These are phyloP conservation scores for Aplysina aerophoba DNA, from an alignment of 37 sponge, comb jelly and placozoan genomes.

Conservation along the genomic window DNA sequence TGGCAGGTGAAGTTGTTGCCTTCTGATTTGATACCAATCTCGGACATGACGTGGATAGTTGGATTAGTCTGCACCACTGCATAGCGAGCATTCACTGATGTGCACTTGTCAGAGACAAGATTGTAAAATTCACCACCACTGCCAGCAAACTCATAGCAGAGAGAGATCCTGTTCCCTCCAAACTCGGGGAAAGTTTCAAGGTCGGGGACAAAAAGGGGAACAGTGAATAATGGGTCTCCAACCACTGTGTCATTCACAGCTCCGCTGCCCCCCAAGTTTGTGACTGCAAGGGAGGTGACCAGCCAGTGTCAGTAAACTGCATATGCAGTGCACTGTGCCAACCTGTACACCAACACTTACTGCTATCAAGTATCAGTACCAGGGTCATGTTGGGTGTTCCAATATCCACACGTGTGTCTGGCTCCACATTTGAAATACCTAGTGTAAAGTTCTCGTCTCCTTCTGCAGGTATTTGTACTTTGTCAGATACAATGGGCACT, in stretches of 20 bases:
- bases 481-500: not conserved
- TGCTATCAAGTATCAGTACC: not conserved
- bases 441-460: not conserved
- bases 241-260: conserved; percentile 8
- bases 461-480: not conserved
- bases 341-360: not conserved
- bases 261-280: no score
- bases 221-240: conserved; percentile 28
- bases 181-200: not conserved
- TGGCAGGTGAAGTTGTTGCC: conserved; percentile 15
- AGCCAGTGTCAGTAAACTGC: not conserved
- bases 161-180: not conserved
- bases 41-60: conserved; percentile 53
- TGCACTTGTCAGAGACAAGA: conserved; percentile 69
- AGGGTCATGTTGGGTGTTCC: not conserved
- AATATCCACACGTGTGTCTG: not conserved
- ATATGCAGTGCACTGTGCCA: not conserved
- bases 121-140: conserved; percentile 29
- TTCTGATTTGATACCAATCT: conserved; percentile 52
- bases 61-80: not conserved
- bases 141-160: conserved; percentile 75
- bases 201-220: not conserved
- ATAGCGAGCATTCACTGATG: conserved; percentile 69
- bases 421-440: not conserved
- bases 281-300: not conserved